A percentile compares a stretch with the other conserved stretches of the same genome.
phyloP scores from a whole-genome alignment of 2,797 vertebrate genomes.

The Lagodon rhomboides region DNA sequence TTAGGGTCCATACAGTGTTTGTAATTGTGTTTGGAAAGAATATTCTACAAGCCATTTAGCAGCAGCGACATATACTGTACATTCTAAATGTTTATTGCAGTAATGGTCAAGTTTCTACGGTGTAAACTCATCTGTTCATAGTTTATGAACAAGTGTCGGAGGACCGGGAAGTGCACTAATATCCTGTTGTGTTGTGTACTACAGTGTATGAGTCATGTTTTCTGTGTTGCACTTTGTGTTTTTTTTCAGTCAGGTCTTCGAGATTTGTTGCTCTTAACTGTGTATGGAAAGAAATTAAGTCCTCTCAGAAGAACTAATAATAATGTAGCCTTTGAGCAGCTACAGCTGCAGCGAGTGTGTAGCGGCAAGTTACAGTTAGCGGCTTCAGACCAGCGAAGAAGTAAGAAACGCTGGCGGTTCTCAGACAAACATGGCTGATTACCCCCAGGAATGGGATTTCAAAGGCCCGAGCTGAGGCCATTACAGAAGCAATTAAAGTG shows the following conservation, averaged over 20 bases:
- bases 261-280: conserved; percentile 3
- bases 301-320: conserved; percentile 18
- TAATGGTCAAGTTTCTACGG: background rate
- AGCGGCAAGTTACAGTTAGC: conserved; percentile 42
- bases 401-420: conserved; percentile 53
- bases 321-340: conserved; percentile 18
- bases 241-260: background rate
- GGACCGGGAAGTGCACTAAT: conserved; percentile 46
- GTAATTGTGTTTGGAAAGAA: conserved; percentile 23
- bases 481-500: conserved; percentile 83
- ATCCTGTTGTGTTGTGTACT: conserved; percentile 60
- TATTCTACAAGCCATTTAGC: conserved; percentile 7
- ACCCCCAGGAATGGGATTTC: conserved; percentile 83
- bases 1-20: conserved; percentile 16
- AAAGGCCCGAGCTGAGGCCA: conserved; percentile 78
- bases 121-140: conserved; percentile 1
- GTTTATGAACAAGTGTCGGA: background rate
- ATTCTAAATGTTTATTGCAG: conserved; percentile 29
- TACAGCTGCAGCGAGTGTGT: conserved; percentile 30
- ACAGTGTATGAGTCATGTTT: conserved; percentile 59
- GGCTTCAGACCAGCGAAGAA: conserved; percentile 31
- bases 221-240: conserved; percentile 9
- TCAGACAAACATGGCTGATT: conserved; percentile 81
- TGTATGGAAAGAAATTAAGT: background rate
- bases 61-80: conserved; percentile 10